Conservation (phyloP, 2,113 vertebrate species). For the Mugil cephalus region DNA sequence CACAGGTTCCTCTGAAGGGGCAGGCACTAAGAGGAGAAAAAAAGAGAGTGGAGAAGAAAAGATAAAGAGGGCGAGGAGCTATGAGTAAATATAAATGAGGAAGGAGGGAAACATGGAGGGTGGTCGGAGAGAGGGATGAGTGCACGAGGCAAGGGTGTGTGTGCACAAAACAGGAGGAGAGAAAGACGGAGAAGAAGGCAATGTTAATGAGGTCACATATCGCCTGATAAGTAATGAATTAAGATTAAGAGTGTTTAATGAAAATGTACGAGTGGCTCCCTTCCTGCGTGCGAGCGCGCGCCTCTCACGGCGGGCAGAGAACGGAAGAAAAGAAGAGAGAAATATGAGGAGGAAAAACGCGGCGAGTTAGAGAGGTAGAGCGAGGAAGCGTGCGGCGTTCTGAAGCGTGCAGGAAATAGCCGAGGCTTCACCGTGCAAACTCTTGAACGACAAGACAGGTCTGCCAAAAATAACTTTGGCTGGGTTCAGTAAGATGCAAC, state of each 20-base stretch:
- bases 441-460: constrained; percentile 52
- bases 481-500: constrained; percentile 63
- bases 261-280: constrained; percentile 69
- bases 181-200: constrained; percentile 49
- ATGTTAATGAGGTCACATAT: constrained; percentile 83
- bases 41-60: constrained; percentile 34
- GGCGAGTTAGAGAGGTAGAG: constrained; percentile 21
- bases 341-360: constrained; percentile 27
- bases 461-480: constrained; percentile 71
- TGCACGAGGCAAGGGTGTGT: constrained; percentile 28
- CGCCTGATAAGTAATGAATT: constrained; percentile 79
- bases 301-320: constrained; percentile 13
- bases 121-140: constrained; percentile 9
- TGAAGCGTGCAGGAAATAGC: constrained; percentile 54
- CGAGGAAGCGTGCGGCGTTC: constrained; percentile 39
- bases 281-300: constrained; percentile 42
- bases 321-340: constrained; percentile 6
- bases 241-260: constrained; percentile 78
- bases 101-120: constrained; percentile 35
- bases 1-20: constrained; percentile 65
- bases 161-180: constrained; percentile 40
- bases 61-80: constrained; percentile 51
- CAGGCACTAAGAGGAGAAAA: constrained; percentile 22
- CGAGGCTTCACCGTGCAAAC: constrained; percentile 39
- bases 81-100: constrained; percentile 54